Evolutionary conservation across 1,140 invertebrate genomes (phyloP), one percentile per base, ranked within the genome.

Genomic region (Papilio dardanus): DNA sequence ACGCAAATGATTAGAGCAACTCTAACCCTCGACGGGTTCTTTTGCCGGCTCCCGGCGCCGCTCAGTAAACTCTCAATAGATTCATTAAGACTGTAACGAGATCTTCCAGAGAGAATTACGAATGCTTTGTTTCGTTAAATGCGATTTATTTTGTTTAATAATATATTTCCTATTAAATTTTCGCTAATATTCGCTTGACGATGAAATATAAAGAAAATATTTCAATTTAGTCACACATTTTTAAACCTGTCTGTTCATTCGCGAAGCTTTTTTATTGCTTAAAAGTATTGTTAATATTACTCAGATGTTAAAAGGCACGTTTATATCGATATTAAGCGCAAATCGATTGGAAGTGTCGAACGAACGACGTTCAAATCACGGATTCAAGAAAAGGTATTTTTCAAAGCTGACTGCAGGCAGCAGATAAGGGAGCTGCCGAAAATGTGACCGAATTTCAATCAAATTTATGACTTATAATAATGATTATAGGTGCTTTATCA

Each of bases 401-500:
- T 92, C 91, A 91, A 88, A 84, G 82, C 89, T 62, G 86, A 92
- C 91, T 93, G 91, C 90, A 89, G 81, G 84, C 71, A 78, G 73
- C 85, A 83, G 92, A 93, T 93, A 93, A 93, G 89, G 79, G 81
- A 80, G 80, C 81, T 77, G 78, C 74, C 84, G 84, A 88, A 91
- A 92, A 91, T 92, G 88, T 91, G 88, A 92, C 90, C 89, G 85
- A 92, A 92, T 92, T 92, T 92, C 90, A 92, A 92, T 93, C 87
- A 89, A 92, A 93, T 92, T 93, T 93, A 93, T 91, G 89, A 93
- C 83, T 93, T 93, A 92, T 91, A 87, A 92, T 92, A 92, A 92
- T 93, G 92, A 92, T 93, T 90, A 91, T 91, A 92, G 89, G 89
- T 85, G 83, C 85, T 88, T 92, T 92, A 93, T 91, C 90, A 77